Conservation (phyloP, 2,888 invertebrate species). For the Eubasilissa splendida region DNA sequence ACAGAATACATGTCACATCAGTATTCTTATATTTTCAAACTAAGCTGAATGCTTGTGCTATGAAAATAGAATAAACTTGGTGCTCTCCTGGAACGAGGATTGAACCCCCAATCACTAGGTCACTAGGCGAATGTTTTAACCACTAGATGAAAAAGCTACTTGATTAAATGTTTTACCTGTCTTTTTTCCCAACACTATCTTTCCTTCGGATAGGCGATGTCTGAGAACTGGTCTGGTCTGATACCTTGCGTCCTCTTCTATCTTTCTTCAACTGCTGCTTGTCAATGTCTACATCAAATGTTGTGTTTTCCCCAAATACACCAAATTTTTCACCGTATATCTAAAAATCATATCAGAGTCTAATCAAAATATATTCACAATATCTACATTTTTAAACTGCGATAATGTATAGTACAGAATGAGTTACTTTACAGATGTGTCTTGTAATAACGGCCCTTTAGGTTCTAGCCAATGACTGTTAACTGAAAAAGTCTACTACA, state of each 20-base stretch:
- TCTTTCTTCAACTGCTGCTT: slow-evolving; percentile 57
- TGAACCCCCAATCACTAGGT: too few species aligned
- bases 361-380: too few species aligned
- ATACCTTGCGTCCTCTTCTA: slow-evolving; percentile 79
- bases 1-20: too few species aligned
- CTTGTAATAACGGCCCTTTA: too few species aligned
- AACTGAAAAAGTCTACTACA: too few species aligned
- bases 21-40: too few species aligned
- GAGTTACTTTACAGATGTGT: background rate
- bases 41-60: too few species aligned
- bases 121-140: too few species aligned
- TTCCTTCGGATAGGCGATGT: slow-evolving; percentile 85
- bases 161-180: slow-evolving; percentile 68
- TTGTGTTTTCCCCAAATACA: slow-evolving; percentile 61
- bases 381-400: too few species aligned
- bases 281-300: slow-evolving; percentile 57
- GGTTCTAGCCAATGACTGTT: too few species aligned
- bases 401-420: background rate
- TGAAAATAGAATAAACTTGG: too few species aligned
- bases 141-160: slow-evolving; percentile 17
- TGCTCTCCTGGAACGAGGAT: too few species aligned
- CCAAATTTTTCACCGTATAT: slow-evolving; percentile 92
- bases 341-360: slow-evolving; percentile 63
- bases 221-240: slow-evolving; percentile 85
- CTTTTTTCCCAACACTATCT: slow-evolving; percentile 81